Base-by-base conservation (phyloP, 2,888 invertebrate genomes). In the Thecophora atra region DNA sequence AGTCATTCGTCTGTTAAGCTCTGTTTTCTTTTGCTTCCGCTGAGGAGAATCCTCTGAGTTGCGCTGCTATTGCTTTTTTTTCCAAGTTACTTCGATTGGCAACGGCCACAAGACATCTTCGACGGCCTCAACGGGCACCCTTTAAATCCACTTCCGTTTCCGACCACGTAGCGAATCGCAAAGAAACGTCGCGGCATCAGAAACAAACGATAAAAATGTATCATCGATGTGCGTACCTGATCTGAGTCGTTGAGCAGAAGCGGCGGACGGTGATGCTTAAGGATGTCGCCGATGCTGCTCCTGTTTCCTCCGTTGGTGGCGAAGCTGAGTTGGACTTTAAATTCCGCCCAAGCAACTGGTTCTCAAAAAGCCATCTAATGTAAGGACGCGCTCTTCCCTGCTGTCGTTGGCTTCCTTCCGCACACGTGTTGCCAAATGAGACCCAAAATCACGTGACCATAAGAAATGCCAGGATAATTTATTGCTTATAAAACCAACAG, bases 211-310 rank as follows among this genome's bases (percentile, higher is more conserved):
- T 64, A 24, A 54, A 54, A 67, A 67, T 54, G 67, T 67, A 52
- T 67, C 67, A 67, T 67, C 67, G 54, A 67, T 67, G 54, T 67
- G 54, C 67, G 42, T 67, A 24, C 67, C 37, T 67, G 67, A 67
- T 56, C 37, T 11, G 67, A 67, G 56, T 67, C 5, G 54, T 54
- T 67, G 21, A 67, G 56, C 24, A 54, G 21, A 21, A 28, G 28
- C 58, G 28, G 28, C 26, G 58, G 24, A 58, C 24, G 11, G 13
- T 24, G 8, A 15, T 47, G 13, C 17, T 11, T 5, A n/a, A 15
- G 47, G 13, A 17, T 47, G 47, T 47, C 17, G 13, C 47, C 17
- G 47, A 15, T 47, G 47, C 47, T 47, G 47, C 47, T 47, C 5
- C 17, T 4, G 47, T n/a, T 5, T 11, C 17, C 17, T 11, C 47